These are phyloP conservation scores for Thryonomys swinderianus DNA, from an alignment of 2,113 vertebrate species.

Conservation along the genomic window DNA sequence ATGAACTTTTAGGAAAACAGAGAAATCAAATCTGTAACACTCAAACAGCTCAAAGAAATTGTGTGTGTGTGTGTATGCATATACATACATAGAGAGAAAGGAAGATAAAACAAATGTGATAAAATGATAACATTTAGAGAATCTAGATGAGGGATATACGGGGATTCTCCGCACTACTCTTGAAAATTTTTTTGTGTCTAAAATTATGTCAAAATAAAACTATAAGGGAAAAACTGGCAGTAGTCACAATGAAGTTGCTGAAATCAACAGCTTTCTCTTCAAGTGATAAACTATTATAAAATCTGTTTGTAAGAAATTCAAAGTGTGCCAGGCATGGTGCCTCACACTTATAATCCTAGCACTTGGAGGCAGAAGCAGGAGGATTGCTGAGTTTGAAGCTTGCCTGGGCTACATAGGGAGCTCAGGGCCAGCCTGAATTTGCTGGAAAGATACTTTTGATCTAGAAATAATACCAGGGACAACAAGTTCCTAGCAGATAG, in stretches of 20 bases:
- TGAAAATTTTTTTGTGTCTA: slow-evolving; percentile 36
- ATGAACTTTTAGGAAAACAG: slow-evolving; percentile 19
- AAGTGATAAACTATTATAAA: background rate
- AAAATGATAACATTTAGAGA: slow-evolving; percentile 10
- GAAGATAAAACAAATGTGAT: slow-evolving; percentile 10
- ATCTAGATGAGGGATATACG: background rate
- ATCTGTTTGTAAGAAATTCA: slow-evolving; percentile 54
- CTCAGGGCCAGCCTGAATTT: no score
- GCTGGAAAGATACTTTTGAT: background rate
- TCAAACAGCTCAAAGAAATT: slow-evolving; percentile 27
- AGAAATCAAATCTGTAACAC: slow-evolving; percentile 45
- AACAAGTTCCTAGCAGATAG: background rate
- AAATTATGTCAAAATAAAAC: slow-evolving; percentile 62
- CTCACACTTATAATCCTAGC: no score
- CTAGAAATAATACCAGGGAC: background rate
- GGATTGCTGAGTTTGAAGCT: no score
- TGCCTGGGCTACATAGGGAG: no score
- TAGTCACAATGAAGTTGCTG: slow-evolving; percentile 6
- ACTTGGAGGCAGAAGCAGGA: no score
- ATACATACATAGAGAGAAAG: background rate
- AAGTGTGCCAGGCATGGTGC: no score
- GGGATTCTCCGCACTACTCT: background rate
- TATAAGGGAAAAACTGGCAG: slow-evolving; percentile 40
- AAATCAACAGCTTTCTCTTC: slow-evolving; percentile 54
- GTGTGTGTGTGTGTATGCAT: background rate